A percentile compares a stretch with the other conserved stretches of the same genome.
These are phyloP conservation scores for Megalopta genalis DNA, from an alignment of 1,140 invertebrate species.

Conservation along the genomic window DNA sequence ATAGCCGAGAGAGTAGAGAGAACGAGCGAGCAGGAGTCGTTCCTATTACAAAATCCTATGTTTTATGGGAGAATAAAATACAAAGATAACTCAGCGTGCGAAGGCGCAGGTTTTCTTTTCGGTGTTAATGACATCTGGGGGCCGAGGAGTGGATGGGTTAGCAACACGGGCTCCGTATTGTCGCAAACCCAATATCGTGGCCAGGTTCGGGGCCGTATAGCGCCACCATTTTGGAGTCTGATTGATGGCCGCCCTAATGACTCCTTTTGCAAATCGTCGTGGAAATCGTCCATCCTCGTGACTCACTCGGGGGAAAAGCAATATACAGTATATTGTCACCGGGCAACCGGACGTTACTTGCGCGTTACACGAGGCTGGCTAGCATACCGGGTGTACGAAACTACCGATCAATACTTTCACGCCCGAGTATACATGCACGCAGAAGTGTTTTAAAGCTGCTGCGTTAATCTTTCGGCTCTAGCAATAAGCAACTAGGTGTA, in stretches of 20 bases:
- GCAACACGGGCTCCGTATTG: not conserved
- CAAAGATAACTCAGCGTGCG: not conserved
- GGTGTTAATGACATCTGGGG: not conserved
- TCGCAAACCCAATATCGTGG: not conserved
- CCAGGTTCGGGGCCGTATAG: not conserved
- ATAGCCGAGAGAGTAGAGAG: not conserved
- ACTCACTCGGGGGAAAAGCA: conserved; percentile 24
- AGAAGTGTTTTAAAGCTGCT: too few species aligned
- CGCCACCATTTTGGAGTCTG: conserved; percentile 33
- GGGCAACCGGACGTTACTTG: conserved; percentile 21
- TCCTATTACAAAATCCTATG: not conserved
- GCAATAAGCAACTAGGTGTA: too few species aligned
- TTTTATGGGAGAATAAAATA: not conserved
- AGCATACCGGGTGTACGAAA: conserved; percentile 21
- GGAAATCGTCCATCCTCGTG: conserved; percentile 31
- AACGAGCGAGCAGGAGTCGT: not conserved
- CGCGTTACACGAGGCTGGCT: not conserved
- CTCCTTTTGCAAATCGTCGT: conserved; percentile 46
- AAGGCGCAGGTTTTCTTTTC: not conserved
- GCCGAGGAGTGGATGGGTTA: not conserved
- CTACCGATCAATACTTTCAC: not conserved
- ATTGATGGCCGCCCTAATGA: conserved; percentile 45
- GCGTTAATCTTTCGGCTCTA: too few species aligned
- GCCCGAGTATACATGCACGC: not conserved
- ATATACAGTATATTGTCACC: conserved; percentile 38